A percentile compares a stretch with the other conserved stretches of the same genome.
Evolutionary conservation across 2,888 invertebrate genomes (phyloP).

Genomic region (Erannis defoliaria): DNA sequence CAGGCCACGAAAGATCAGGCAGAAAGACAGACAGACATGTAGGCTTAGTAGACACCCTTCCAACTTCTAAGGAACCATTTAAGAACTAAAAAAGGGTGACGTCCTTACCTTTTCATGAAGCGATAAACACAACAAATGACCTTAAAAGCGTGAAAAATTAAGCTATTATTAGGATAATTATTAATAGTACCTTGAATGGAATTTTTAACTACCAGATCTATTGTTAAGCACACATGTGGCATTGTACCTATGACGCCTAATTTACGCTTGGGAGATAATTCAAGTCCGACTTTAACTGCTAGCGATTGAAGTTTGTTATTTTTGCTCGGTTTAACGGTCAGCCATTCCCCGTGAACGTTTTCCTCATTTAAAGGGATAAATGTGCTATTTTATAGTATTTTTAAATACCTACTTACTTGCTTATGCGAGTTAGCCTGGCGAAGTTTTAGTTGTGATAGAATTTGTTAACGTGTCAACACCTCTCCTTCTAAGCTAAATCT

Average conservation of each 20-base stretch:
- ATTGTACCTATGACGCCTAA: conserved; percentile 13
- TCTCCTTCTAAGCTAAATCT: neutral
- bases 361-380: conserved; percentile 11
- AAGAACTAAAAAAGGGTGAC: neutral
- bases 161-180: neutral
- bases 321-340: conserved; percentile 15
- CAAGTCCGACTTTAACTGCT: conserved; percentile 34
- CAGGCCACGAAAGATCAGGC: no score
- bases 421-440: conserved; percentile 26
- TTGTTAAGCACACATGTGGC: conserved; percentile 19
- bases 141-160: conserved; percentile 7
- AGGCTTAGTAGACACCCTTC: no score
- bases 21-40: no score
- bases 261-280: conserved; percentile 30
- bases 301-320: conserved; percentile 29
- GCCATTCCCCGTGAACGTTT: conserved; percentile 4
- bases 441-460: conserved; percentile 2
- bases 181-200: conserved; percentile 8
- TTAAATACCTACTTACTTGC: conserved; percentile 1
- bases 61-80: neutral
- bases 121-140: neutral
- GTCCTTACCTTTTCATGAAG: neutral
- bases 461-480: neutral
- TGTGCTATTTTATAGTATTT: neutral
- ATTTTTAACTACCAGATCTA: conserved; percentile 16